Base-by-base conservation (phyloP, 2,888 invertebrate genomes). In the Erpobdella octoculata region DNA sequence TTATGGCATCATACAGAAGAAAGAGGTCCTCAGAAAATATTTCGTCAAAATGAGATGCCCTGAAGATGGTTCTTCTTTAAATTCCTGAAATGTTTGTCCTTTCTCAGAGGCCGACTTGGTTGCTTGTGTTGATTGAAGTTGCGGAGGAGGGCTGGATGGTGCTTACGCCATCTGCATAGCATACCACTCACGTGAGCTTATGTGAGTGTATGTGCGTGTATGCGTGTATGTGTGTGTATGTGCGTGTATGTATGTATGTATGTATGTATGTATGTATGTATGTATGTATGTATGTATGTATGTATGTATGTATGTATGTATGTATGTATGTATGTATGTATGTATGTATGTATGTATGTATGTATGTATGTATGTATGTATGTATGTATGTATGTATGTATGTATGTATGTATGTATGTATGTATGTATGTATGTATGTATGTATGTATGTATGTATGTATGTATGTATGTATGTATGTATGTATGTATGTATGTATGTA, bases 361-460 rank as follows among this genome's bases (percentile, higher is more conserved):
- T 35, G 33, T 64, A n/a, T 35, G 33, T 64, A 25, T 35, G 33
- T 33, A n/a, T 35, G 33, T 64, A n/a, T 18, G 33, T 64, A n/a
- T 64, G 33, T 64, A n/a, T n/a, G 21, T 64, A n/a, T 64, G 33
- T 64, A 25, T 64, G 33, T 64, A n/a, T 64, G 21, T 9, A 25
- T 64, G 21, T 64, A n/a, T 64, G 18, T 64, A 8, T 64, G 12
- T 64, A 25, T 64, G 18, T 64, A 25, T 64, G 12, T 5, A 21
- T 64, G n/a, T 33, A 18, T 64, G 12, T 64, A 31, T 18, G 33
- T 64, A 31, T 33, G 1, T 33, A 31, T 64, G 2, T 64, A 31
- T 64, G 2, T 31, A 31, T 64, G 2, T 64, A 31, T 64, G 2
- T 64, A 31, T 64, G 3, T 64, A 18, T 31, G 12, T 8, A 65